Conservation (phyloP, 2,797 vertebrate genomes). For the Coendou prehensilis region DNA sequence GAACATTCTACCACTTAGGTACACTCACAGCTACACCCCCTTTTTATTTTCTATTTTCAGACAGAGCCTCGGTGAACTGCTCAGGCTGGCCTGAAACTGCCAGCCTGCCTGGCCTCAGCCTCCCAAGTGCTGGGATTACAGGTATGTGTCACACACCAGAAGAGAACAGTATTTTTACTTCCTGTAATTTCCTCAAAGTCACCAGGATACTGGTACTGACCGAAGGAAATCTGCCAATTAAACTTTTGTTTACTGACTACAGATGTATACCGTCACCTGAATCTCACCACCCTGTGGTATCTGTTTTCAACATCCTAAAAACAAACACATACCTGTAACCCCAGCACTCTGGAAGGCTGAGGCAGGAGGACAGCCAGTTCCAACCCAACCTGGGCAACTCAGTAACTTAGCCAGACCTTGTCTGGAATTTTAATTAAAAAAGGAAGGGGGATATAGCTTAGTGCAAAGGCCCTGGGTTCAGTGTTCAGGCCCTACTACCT, state of each 20-base stretch:
- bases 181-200: constrained; percentile 36
- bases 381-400: not conserved
- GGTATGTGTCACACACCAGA: not conserved
- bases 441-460: not conserved
- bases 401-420: not conserved
- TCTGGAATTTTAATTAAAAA: not conserved
- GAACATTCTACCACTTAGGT: not conserved
- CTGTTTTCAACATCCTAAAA: not conserved
- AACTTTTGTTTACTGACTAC: not conserved
- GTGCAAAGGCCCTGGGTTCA: not conserved
- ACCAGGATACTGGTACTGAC: not conserved
- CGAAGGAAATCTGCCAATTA: not conserved
- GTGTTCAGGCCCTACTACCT: not conserved
- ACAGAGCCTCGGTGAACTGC: not conserved
- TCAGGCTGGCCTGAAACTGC: not conserved
- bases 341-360: not conserved
- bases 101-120: not conserved
- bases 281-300: constrained; percentile 15
- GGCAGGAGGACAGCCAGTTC: not conserved
- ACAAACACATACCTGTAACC: not conserved
- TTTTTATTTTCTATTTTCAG: not conserved
- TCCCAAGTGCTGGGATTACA: not conserved
- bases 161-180: constrained; percentile 35
- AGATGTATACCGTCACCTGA: not conserved
- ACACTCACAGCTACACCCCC: not conserved